Evolutionary conservation across 2,797 vertebrate genomes (phyloP).

Genomic region (Scomberomorus guttatus): DNA sequence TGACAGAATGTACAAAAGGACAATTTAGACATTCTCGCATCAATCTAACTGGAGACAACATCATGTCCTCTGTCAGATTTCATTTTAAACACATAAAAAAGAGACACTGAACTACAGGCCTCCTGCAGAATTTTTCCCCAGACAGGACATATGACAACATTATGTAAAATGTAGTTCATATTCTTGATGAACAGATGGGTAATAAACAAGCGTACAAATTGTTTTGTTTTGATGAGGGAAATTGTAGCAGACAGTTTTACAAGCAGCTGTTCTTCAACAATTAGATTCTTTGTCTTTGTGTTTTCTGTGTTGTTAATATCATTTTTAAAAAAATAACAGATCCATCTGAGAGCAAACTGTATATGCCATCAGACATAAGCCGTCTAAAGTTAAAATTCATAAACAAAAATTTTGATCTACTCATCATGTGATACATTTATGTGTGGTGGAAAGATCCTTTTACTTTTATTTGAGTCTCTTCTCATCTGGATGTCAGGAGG

Average conservation of each 20-base stretch:
- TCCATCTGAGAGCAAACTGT: too few species aligned
- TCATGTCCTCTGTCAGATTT: slow-evolving; percentile 17
- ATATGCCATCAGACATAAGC: not conserved
- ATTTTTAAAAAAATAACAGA: not conserved
- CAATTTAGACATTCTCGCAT: not conserved
- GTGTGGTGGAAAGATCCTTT: slow-evolving; percentile 31
- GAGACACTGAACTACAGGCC: slow-evolving; percentile 6
- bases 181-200: slow-evolving; percentile 28
- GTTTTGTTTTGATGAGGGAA: slow-evolving; percentile 4
- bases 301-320: not conserved
- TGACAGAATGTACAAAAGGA: not conserved
- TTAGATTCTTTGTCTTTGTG: not conserved
- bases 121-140: not conserved
- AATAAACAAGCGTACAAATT: slow-evolving; percentile 15
- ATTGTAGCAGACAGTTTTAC: not conserved
- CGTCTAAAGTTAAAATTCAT: not conserved
- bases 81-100: not conserved
- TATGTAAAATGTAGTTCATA: slow-evolving; percentile 15
- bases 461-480: slow-evolving; percentile 5
- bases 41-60: slow-evolving; percentile 20
- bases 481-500: slow-evolving; percentile 37
- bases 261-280: slow-evolving; percentile 26
- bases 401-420: slow-evolving; percentile 15
- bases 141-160: not conserved
- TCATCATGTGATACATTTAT: slow-evolving; percentile 30